Percentiles rank a stretch among this genome's conserved stretches.
Conservation (phyloP, 2,888 invertebrate species). For the Eupithecia tripunctaria region DNA sequence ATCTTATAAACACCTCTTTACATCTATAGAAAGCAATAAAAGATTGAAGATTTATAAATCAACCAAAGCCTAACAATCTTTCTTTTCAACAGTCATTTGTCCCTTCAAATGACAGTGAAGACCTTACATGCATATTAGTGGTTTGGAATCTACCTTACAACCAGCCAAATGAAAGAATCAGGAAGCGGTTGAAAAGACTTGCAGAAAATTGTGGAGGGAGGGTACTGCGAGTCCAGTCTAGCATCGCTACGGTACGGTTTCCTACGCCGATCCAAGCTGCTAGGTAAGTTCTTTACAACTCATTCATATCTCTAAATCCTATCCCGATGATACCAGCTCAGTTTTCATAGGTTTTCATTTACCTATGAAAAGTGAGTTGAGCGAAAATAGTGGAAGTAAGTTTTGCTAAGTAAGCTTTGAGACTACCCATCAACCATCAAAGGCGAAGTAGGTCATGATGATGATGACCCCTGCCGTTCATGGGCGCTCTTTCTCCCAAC, state of each 20-base stretch:
- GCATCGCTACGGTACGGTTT: slow-evolving; percentile 88
- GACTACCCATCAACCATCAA: too few species aligned
- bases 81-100: slow-evolving; percentile 51
- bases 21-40: too few species aligned
- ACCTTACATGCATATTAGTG: slow-evolving; percentile 84
- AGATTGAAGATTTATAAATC: too few species aligned
- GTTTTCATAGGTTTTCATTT: not conserved
- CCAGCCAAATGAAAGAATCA: slow-evolving; percentile 83
- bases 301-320: not conserved
- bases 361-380: not conserved
- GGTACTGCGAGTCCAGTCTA: slow-evolving; percentile 86
- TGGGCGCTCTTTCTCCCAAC: too few species aligned
- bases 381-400: not conserved
- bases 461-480: not conserved
- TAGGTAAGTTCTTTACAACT: slow-evolving; percentile 78
- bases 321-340: not conserved
- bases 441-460: not conserved
- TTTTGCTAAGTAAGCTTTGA: too few species aligned
- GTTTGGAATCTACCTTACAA: slow-evolving; percentile 79
- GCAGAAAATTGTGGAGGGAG: slow-evolving; percentile 93
- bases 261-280: slow-evolving; percentile 88
- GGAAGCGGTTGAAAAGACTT: slow-evolving; percentile 87
- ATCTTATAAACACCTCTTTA: too few species aligned
- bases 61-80: slow-evolving; percentile 8
- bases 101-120: slow-evolving; percentile 68